These are phyloP conservation scores for Drosophila mimica DNA, from an alignment of 2,888 invertebrate species.

Conservation along the genomic window DNA sequence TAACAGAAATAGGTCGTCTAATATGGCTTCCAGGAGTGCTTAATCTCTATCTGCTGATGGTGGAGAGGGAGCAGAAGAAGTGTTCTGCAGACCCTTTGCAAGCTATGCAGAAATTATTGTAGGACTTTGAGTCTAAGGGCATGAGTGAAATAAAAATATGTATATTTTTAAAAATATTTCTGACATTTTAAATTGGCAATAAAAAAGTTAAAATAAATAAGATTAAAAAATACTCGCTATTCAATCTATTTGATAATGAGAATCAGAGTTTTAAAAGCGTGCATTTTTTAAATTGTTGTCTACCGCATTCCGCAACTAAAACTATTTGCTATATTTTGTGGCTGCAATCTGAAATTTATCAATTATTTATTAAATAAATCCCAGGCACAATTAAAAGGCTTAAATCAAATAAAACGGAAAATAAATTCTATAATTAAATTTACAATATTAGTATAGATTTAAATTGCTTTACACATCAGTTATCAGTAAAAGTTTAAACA, in stretches of 20 bases:
- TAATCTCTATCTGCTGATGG: background rate
- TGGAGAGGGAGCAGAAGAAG: background rate
- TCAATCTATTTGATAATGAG: background rate
- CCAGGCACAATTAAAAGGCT: background rate
- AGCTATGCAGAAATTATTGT: background rate
- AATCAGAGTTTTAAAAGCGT: background rate
- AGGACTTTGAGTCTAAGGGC: background rate
- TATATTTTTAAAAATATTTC: no score
- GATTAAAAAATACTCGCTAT: background rate
- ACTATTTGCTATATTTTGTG: background rate
- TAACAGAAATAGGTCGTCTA: background rate
- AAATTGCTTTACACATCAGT: background rate
- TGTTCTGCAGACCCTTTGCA: background rate
- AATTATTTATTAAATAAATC: background rate
- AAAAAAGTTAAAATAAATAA: background rate
- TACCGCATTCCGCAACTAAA: background rate
- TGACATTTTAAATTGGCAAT: background rate
- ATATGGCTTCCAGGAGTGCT: background rate
- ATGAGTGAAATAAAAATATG: no score
- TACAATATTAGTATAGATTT: background rate
- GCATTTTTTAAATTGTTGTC: background rate
- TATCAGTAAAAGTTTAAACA: slow-evolving; percentile 11
- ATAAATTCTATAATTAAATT: background rate
- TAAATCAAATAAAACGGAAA: background rate
- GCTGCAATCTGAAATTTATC: background rate